Base-by-base conservation (phyloP, 2,888 invertebrate species). In the Enoplolaimus lenunculus region DNA sequence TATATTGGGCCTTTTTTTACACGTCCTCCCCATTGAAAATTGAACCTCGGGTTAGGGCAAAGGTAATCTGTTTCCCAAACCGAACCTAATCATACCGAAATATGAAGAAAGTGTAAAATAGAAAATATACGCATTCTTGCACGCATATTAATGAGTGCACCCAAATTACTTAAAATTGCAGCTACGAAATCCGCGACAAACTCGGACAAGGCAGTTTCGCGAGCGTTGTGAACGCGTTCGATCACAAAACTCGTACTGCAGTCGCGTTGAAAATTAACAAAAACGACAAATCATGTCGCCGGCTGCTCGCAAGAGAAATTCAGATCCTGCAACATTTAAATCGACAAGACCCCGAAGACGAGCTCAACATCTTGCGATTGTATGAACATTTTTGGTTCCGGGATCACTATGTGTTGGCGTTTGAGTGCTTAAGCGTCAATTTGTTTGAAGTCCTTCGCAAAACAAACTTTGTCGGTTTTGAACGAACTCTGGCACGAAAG, bases 131-230 rank as follows among this genome's bases (percentile, higher is more conserved):
- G n/a, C n/a, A n/a, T n/a, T n/a, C n/a, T n/a, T n/a, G n/a, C n/a
- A n/a, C n/a, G n/a, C n/a, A n/a, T n/a, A n/a, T n/a, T n/a, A n/a
- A n/a, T n/a, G n/a, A n/a, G n/a, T n/a, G n/a, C n/a, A n/a, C n/a
- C n/a, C n/a, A n/a, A n/a, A n/a, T n/a, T n/a, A n/a, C n/a, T n/a
- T n/a, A n/a, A n/a, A n/a, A n/a, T 68, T 94, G 93, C 81, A 84
- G 88, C 74, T 88, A 88, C 82, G 94, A 95, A 85, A 91, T 95
- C 80, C 86, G 95, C 75, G 93, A 93, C 84, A 90, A 94, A 73
- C 93, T 95, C 78, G 95, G 94, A 28, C 94, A 93, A 82, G 94
- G 94, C 69, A 93, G 92, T 79, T 95, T 95, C 84, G 95, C 94
- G 1, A 94, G 95, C 81, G 95, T 95, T 66, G 91, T 95, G 67